These are phyloP conservation scores for Cygnus atratus DNA, from an alignment of 2,113 vertebrate species.

Conservation along the genomic window DNA sequence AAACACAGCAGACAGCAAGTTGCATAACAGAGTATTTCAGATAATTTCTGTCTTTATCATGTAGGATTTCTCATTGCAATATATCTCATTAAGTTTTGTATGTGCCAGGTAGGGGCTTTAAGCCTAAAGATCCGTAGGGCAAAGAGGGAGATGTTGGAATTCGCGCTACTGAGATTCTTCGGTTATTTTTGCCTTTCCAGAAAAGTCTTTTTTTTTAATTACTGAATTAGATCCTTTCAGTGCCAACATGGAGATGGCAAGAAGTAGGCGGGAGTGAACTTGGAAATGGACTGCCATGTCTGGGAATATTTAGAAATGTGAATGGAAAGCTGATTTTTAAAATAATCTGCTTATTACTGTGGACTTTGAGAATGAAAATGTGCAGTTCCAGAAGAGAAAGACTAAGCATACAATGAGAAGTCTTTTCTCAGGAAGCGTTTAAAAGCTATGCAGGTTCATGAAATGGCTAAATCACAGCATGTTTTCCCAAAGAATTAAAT, in stretches of 20 bases:
- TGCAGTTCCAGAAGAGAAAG: background rate
- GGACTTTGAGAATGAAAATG: background rate
- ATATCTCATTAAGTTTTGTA: background rate
- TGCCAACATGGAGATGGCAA: constrained; percentile 65
- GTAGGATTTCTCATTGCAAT: constrained; percentile 24
- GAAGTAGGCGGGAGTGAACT: constrained; percentile 59
- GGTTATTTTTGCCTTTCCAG: constrained; percentile 35
- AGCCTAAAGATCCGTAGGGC: background rate
- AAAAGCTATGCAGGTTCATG: constrained; percentile 30
- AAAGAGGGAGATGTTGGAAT: constrained; percentile 7
- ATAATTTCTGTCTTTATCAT: background rate
- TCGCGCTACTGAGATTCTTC: background rate
- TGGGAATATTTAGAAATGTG: background rate
- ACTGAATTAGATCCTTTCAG: constrained; percentile 10
- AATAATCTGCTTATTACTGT: background rate
- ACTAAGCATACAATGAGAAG: background rate
- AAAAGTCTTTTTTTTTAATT: background rate
- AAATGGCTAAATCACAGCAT: constrained; percentile 65
- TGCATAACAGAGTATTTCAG: constrained; percentile 29
- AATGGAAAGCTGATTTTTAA: accelerated
- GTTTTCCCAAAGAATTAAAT: constrained; percentile 46
- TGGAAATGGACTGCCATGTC: constrained; percentile 41
- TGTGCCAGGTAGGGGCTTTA: constrained; percentile 33
- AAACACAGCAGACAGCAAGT: background rate
- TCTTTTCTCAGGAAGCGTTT: background rate